Base-by-base conservation (phyloP, 1,140 invertebrate genomes). In the Drosophila bifasciata region DNA sequence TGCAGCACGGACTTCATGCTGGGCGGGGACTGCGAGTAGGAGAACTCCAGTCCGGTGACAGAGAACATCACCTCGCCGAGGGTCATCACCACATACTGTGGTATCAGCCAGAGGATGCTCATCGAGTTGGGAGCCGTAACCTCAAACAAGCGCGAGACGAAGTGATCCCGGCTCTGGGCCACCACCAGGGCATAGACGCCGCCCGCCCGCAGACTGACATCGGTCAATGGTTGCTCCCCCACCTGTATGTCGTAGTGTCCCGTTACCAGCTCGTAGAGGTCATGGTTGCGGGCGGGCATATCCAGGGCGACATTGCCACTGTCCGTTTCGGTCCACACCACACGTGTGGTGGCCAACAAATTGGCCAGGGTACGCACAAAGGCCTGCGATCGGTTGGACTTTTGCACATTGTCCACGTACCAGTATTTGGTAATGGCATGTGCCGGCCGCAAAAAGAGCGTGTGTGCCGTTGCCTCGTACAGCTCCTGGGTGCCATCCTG, bases 1-100 rank as follows among this genome's bases (percentile, higher is more conserved):
- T 97, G 96, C 0, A 99, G 80, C 0, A 99, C 94, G 0, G 97
- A 97, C 89, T 98, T 98, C 97, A 99, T 98, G 63, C 94, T 95
- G 6, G 92, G 88, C 0, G 98, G 98, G 3, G 97, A 96, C 93
- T 98, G 94, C 0, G 95, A 95, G 91, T 98, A 99, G 1, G 97
- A 96, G 92, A 99, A 99, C 76, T 97, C 95, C 0, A 98, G 92
- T 0, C 97, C 98, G 0, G 97, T 98, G 2, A 98, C 94, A 0
- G 97, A 97, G 90, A 98, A 98, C 94, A 98, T 96, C 25, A 99
- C 93, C 64, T 93, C 93, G 0, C 94, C 97, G 59, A 95, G 93
- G 0, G 97, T 97, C 63, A 98, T 95, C 0, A 98, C 92, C 36
- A 98, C 91, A 86, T 98, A 97, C 89, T 98, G 97, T 0, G 97